Conservation (phyloP, 2,888 invertebrate species). For the Chaetogeoica ovagalla region DNA sequence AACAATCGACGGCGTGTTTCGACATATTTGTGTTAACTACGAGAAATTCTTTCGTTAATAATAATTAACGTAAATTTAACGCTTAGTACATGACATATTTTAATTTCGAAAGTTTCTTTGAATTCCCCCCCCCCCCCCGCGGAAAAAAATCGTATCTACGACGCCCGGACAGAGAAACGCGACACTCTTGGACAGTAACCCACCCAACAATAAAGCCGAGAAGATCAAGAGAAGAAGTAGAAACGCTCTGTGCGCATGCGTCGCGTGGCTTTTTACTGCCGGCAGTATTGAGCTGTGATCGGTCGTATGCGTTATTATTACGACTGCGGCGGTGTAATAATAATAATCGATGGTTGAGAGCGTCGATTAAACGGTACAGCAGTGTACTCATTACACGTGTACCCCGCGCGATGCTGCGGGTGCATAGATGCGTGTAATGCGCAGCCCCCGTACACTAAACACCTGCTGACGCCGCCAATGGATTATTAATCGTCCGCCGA, state of each 20-base stretch:
- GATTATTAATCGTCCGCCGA: constrained; percentile 38
- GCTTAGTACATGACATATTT: too few species aligned
- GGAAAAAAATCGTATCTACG: too few species aligned
- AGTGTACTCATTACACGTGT: neutral
- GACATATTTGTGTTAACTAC: too few species aligned
- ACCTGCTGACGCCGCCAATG: constrained; percentile 49
- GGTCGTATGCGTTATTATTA: neutral
- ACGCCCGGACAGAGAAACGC: too few species aligned
- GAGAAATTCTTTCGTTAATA: too few species aligned
- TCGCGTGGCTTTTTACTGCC: neutral
- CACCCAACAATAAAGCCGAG: too few species aligned
- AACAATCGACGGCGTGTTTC: too few species aligned
- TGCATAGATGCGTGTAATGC: constrained; percentile 48
- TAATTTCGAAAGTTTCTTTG: too few species aligned
- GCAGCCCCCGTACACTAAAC: constrained; percentile 45
- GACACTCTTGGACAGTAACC: too few species aligned
- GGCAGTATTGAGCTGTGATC: constrained; percentile 17
- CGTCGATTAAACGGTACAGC: constrained; percentile 32
- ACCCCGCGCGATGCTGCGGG: neutral
- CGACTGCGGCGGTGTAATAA: neutral
- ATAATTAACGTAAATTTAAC: too few species aligned
- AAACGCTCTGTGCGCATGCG: neutral
- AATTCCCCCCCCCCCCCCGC: too few species aligned
- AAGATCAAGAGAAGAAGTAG: too few species aligned
- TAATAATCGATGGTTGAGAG: constrained; percentile 15